phyloP scores from a whole-genome alignment of 64 coral and sea anemone genomes.

The Catalaphyllia jardinei region DNA sequence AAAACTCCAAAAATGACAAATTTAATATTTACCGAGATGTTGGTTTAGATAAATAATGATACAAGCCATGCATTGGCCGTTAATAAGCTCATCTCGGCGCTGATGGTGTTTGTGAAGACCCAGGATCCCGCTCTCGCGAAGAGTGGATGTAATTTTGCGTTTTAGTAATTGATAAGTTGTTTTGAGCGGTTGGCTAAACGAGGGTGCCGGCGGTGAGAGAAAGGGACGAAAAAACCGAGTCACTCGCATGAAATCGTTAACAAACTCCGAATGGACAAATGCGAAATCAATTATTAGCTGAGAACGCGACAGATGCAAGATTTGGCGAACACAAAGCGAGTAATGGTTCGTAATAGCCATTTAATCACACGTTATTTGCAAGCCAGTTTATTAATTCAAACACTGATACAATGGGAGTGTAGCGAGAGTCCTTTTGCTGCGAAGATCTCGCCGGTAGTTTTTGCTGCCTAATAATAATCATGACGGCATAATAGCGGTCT shows the following conservation, averaged over 20 bases:
- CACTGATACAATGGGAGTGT: constrained; percentile 39
- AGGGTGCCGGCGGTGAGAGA: background rate
- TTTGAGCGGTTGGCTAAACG: background rate
- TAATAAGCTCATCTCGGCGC: constrained; percentile 73
- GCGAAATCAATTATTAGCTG: constrained; percentile 77
- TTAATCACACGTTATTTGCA: constrained; percentile 64
- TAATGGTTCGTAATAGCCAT: constrained; percentile 64
- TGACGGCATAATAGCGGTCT: background rate
- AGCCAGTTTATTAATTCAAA: constrained; percentile 56
- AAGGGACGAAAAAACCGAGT: background rate
- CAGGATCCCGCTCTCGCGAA: constrained; percentile 25
- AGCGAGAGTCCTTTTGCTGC: constrained; percentile 8
- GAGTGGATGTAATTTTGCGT: background rate
- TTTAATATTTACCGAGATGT: constrained; percentile 87
- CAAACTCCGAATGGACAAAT: constrained; percentile 68
- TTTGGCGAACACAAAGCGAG: constrained; percentile 52
- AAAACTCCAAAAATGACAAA: constrained; percentile 93
- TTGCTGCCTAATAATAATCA: constrained; percentile 6
- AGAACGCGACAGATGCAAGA: constrained; percentile 64
- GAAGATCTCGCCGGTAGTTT: constrained; percentile 25
- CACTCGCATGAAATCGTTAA: constrained; percentile 54
- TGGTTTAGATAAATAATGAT: constrained; percentile 84
- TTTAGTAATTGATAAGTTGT: constrained; percentile 8
- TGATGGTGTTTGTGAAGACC: constrained; percentile 27
- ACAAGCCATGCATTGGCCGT: constrained; percentile 78